A percentile compares a stretch with the other conserved stretches of the same genome.
Evolutionary conservation across 2,888 invertebrate genomes (phyloP).

Genomic region (Drosophila prolongata): DNA sequence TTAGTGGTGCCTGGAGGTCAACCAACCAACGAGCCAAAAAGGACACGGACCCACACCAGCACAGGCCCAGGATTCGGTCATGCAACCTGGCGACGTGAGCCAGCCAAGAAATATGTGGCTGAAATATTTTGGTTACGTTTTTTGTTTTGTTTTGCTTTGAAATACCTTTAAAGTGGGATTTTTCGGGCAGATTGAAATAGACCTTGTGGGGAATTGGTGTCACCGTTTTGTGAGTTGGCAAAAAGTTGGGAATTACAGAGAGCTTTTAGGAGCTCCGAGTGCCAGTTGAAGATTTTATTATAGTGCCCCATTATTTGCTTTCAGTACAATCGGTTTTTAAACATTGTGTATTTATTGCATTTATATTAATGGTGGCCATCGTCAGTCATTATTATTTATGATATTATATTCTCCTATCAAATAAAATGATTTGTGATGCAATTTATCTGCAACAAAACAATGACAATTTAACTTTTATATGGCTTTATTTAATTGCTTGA

Average conservation of each 20-base stretch:
- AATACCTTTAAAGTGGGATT: constrained; percentile 22
- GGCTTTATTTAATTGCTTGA: constrained; percentile 17
- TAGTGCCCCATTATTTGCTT: too few relatives aligned
- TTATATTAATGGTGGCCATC: background rate
- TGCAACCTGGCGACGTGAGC: constrained; percentile 41
- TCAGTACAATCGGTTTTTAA: too few relatives aligned
- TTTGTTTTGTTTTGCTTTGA: constrained; percentile 2
- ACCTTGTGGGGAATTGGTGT: constrained; percentile 1
- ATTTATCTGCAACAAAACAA: background rate
- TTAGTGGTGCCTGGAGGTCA: constrained; percentile 74
- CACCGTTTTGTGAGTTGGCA: constrained; percentile 11
- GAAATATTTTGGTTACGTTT: constrained; percentile 41
- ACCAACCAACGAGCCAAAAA: constrained; percentile 53
- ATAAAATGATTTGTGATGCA: constrained; percentile 10
- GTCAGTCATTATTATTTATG: background rate
- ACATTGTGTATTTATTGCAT: too few relatives aligned
- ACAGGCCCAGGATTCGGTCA: constrained; percentile 8
- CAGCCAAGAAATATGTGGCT: constrained; percentile 43
- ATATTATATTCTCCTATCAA: background rate
- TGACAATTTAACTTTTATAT: constrained; percentile 9
- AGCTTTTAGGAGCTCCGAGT: background rate
- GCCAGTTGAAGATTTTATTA: too few relatives aligned
- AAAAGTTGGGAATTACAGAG: constrained; percentile 1
- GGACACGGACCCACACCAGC: constrained; percentile 32
- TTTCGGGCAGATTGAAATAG: constrained; percentile 9